These are phyloP conservation scores for Schizothorax lantsangensis DNA, from an alignment of 2,797 vertebrate species.

Conservation along the genomic window DNA sequence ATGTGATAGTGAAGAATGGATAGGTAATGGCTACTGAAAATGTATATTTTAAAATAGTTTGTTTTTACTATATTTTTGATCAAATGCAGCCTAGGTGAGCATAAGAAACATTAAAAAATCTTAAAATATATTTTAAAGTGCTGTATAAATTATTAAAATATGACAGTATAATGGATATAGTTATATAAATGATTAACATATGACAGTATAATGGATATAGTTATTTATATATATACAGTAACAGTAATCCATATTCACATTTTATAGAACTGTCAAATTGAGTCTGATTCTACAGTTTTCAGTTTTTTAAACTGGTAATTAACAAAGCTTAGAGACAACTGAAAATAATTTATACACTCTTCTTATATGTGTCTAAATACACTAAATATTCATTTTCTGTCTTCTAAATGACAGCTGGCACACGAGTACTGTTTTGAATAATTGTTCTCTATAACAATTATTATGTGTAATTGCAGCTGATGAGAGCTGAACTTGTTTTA, in stretches of 20 bases:
- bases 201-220: not conserved
- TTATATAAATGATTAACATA: too few species aligned
- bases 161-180: not conserved
- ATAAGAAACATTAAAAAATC: not conserved
- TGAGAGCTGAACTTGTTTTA: conserved; percentile 27
- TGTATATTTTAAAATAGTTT: not conserved
- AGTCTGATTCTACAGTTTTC: not conserved
- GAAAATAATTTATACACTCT: not conserved
- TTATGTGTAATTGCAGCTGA: conserved; percentile 11
- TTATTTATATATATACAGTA: not conserved
- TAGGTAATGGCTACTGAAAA: not conserved
- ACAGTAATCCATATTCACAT: too few species aligned
- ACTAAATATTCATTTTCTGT: not conserved
- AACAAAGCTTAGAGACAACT: not conserved
- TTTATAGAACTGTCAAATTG: not conserved
- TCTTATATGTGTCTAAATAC: not conserved
- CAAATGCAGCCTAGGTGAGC: not conserved
- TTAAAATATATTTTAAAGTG: not conserved
- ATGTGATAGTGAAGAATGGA: not conserved
- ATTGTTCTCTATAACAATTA: conserved; percentile 36
- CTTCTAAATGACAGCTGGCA: conserved; percentile 30
- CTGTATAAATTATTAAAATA: not conserved
- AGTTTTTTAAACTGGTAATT: not conserved
- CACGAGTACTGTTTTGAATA: conserved; percentile 40
- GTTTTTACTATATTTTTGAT: not conserved